Conservation (phyloP, 2,888 invertebrate genomes). For the Coelopa pilipes region DNA sequence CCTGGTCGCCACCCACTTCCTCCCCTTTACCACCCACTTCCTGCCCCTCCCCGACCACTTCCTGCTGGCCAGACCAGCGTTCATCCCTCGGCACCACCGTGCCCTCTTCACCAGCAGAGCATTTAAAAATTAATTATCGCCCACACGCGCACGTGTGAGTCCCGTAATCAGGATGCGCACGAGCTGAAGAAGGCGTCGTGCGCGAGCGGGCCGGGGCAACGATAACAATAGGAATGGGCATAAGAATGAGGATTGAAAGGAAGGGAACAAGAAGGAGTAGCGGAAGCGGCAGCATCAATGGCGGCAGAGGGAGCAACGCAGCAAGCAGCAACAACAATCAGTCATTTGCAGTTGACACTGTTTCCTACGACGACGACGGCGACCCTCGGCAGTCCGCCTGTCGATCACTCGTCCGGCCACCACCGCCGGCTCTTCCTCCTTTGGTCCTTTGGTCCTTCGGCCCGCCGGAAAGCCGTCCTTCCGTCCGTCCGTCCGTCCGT, state of each 20-base stretch:
- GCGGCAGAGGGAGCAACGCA: not conserved
- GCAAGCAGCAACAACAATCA: constrained; percentile 24
- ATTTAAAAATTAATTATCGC: constrained; percentile 26
- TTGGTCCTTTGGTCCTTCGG: no score
- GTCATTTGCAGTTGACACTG: constrained; percentile 33
- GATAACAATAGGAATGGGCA: constrained; percentile 16
- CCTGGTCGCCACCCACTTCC: no score
- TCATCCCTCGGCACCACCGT: no score
- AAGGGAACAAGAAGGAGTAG: not conserved
- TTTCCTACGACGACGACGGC: constrained; percentile 1
- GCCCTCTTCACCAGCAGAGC: not conserved
- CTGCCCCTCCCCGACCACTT: no score
- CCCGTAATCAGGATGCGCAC: constrained; percentile 10
- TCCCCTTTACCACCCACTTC: no score
- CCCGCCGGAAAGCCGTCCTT: no score
- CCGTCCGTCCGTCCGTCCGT: no score
- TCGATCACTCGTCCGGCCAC: not conserved
- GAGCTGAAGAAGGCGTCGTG: no score
- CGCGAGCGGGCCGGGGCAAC: not conserved
- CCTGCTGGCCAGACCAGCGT: no score
- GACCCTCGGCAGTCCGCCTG: not conserved
- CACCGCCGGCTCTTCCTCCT: no score
- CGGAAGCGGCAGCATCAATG: not conserved
- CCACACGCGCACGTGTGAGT: constrained; percentile 27
- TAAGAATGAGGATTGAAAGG: not conserved